phyloP scores from a whole-genome alignment of 2,113 vertebrate genomes.

The Bolborhynchus lineola region DNA sequence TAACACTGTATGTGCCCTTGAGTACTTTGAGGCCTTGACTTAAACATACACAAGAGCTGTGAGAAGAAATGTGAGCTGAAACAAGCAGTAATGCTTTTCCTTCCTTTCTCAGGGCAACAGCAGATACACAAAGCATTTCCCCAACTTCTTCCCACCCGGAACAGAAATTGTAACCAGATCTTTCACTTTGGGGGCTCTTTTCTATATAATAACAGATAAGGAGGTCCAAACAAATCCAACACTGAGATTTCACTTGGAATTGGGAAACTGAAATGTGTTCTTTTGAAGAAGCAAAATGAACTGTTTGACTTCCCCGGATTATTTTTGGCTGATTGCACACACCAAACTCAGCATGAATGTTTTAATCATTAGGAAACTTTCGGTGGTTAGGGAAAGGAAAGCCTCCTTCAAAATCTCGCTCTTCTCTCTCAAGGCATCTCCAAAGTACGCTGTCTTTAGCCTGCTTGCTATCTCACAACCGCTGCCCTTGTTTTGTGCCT shows the following conservation, averaged over 20 bases:
- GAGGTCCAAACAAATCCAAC: not conserved
- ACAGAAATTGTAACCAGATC: not conserved
- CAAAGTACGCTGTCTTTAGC: not conserved
- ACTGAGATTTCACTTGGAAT: not conserved
- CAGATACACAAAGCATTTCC: not conserved
- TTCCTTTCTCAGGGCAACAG: not conserved
- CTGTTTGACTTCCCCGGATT: not conserved
- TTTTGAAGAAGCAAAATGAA: not conserved
- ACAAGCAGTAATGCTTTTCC: not conserved
- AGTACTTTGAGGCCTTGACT: not conserved
- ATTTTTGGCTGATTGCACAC: not conserved
- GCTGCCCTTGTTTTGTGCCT: not conserved
- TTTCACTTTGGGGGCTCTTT: not conserved
- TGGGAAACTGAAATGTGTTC: not conserved
- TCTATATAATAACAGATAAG: not conserved
- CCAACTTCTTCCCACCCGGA: not conserved
- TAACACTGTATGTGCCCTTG: not conserved
- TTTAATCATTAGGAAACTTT: not conserved
- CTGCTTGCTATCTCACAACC: not conserved
- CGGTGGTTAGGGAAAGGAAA: not conserved
- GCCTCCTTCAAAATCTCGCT: not conserved
- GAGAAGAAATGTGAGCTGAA: not conserved
- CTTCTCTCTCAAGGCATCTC: not conserved
- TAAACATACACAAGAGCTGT: not conserved
- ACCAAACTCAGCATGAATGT: not conserved